phyloP scores from a whole-genome alignment of 2,888 invertebrate genomes.

The Lordiphosa fenestrarum region DNA sequence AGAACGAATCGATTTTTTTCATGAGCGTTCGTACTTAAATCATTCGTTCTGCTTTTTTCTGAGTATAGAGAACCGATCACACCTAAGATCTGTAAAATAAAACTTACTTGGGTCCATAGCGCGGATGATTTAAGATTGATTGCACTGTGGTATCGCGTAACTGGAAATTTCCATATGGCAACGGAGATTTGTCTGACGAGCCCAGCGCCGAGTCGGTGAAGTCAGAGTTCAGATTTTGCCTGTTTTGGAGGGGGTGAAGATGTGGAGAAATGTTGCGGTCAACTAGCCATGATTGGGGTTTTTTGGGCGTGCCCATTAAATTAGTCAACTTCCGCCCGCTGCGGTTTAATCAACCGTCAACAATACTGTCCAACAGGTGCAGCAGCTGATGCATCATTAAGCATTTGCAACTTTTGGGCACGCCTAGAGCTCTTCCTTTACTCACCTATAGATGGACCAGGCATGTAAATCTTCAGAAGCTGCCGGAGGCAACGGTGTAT shows the following conservation, averaged over 20 bases:
- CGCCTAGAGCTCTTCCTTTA: slow-evolving; percentile 27
- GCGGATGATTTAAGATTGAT: slow-evolving; percentile 90
- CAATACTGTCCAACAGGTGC: slow-evolving; percentile 62
- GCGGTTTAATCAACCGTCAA: slow-evolving; percentile 67
- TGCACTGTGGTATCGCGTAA: slow-evolving; percentile 95
- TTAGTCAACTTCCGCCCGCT: slow-evolving; percentile 53
- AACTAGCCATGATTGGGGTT: slow-evolving; percentile 42
- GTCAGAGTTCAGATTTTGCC: slow-evolving; percentile 96
- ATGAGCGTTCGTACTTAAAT: too few relatives aligned
- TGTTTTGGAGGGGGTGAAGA: slow-evolving; percentile 73
- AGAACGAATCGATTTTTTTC: too few relatives aligned
- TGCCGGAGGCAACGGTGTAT: slow-evolving; percentile 86
- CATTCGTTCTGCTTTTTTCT: too few relatives aligned
- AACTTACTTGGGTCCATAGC: slow-evolving; percentile 92
- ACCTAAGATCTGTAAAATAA: too few relatives aligned
- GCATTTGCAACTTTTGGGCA: slow-evolving; percentile 18
- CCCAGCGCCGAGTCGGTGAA: slow-evolving; percentile 96
- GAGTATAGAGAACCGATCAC: too few relatives aligned
- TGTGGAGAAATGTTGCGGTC: slow-evolving; percentile 48
- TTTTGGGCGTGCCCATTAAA: slow-evolving; percentile 38
- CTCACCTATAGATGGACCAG: slow-evolving; percentile 95
- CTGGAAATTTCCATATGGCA: slow-evolving; percentile 97
- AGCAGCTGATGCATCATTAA: slow-evolving; percentile 22
- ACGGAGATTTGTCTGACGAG: slow-evolving; percentile 94
- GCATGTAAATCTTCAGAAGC: slow-evolving; percentile 96